phyloP scores from a whole-genome alignment of 2,888 invertebrate genomes.

The Ophioninae sp. region DNA sequence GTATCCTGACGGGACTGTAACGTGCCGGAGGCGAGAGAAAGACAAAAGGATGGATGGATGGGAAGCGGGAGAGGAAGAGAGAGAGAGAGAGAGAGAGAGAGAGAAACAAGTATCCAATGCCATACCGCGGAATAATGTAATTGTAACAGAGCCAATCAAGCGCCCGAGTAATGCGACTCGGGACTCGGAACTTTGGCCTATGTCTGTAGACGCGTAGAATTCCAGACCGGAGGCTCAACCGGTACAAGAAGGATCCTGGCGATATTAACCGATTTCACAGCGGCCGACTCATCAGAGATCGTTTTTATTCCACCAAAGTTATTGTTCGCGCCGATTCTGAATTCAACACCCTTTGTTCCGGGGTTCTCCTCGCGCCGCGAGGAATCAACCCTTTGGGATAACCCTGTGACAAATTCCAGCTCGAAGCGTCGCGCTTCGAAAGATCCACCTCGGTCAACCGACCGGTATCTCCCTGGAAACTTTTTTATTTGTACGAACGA shows the following conservation, averaged over 20 bases:
- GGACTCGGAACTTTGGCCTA: constrained; percentile 33
- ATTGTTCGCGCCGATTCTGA: background rate
- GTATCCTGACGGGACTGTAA: constrained; percentile 34
- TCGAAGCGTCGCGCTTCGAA: background rate
- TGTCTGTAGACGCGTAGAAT: constrained; percentile 8
- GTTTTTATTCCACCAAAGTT: background rate
- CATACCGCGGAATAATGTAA: constrained; percentile 63
- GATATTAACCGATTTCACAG: constrained; percentile 27
- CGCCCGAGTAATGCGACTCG: constrained; percentile 48
- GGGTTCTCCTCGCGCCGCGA: background rate
- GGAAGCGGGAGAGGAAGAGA: constrained; percentile 12
- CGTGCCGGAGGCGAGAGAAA: constrained; percentile 27
- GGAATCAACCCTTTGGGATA: background rate
- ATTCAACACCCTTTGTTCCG: background rate
- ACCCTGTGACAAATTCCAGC: background rate
- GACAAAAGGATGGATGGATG: constrained; percentile 28
- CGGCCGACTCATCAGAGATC: constrained; percentile 9
- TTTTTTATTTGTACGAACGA: constrained; percentile 20
- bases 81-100: constrained; percentile 23
- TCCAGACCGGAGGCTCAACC: constrained; percentile 14
- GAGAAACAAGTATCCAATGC: constrained; percentile 36
- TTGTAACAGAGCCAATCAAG: constrained; percentile 66
- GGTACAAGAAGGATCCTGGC: constrained; percentile 42
- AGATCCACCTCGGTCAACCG: background rate
- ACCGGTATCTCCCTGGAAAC: background rate